phyloP scores from a whole-genome alignment of 2,113 vertebrate species.

The Podiceps cristatus region DNA sequence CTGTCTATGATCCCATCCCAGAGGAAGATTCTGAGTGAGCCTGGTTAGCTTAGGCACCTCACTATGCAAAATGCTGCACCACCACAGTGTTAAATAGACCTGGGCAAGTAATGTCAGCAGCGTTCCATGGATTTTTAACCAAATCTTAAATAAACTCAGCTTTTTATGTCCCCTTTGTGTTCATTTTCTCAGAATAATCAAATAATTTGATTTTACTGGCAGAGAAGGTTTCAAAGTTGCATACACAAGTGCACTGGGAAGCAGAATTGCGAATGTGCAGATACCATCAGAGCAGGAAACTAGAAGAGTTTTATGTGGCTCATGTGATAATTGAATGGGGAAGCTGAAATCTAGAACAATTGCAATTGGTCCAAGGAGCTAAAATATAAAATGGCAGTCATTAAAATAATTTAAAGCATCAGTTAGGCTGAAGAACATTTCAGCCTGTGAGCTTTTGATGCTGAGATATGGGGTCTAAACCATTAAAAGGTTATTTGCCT shows the following conservation, averaged over 20 bases:
- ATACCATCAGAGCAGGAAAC: background rate
- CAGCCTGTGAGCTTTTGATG: background rate
- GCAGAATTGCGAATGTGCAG: background rate
- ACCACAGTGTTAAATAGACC: background rate
- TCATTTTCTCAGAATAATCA: background rate
- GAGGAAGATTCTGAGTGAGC: background rate
- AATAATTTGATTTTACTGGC: background rate
- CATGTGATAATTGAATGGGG: background rate
- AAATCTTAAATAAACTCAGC: constrained; percentile 29
- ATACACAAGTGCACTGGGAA: background rate
- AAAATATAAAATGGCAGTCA: background rate
- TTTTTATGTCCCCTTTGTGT: constrained; percentile 19
- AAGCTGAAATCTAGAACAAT: background rate
- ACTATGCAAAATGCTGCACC: background rate
- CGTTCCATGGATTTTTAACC: background rate
- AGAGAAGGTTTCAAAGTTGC: background rate
- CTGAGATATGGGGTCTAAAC: background rate
- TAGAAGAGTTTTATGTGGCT: background rate
- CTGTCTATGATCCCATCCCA: background rate
- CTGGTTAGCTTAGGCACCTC: background rate
- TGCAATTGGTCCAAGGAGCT: background rate
- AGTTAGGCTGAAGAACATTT: background rate
- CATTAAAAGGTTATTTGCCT: background rate
- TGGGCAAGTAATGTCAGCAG: background rate
- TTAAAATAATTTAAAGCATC: background rate